Percentiles rank a stretch among this genome's conserved stretches.
phyloP scores from a whole-genome alignment of 2,888 invertebrate species.

The Eumacrocentrus americanus region DNA sequence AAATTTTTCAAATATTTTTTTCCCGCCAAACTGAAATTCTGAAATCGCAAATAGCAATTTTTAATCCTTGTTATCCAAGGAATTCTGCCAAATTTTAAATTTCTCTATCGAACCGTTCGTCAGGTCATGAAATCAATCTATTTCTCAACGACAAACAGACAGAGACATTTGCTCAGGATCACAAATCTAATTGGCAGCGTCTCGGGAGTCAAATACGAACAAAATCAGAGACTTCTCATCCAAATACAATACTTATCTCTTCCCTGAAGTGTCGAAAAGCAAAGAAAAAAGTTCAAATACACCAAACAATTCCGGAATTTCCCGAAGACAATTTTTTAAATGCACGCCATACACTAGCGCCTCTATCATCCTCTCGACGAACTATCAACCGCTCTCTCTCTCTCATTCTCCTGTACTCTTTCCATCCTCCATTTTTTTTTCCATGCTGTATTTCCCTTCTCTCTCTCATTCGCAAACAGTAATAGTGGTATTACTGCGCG shows the following conservation, averaged over 20 bases:
- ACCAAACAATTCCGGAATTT: too few species aligned
- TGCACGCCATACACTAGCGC: conserved; percentile 15
- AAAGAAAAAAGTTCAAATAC: too few species aligned
- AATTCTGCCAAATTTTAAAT: too few species aligned
- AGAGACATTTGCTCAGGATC: not conserved
- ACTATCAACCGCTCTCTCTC: conserved; percentile 16
- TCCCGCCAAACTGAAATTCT: not conserved
- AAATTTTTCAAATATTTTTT: not conserved
- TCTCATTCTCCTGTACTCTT: too few species aligned
- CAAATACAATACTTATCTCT: too few species aligned
- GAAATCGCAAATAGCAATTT: not conserved
- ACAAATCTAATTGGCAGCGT: not conserved
- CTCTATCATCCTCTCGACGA: too few species aligned
- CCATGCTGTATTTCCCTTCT: conserved; percentile 2
- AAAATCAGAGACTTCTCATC: too few species aligned
- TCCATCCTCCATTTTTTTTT: too few species aligned
- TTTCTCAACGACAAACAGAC: not conserved
- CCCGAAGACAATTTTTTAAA: conserved; percentile 11
- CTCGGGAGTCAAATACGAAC: too few species aligned
- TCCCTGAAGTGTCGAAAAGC: not conserved
- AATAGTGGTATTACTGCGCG: not conserved
- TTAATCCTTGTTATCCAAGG: too few species aligned
- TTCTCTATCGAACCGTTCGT: not conserved
- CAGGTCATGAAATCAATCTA: not conserved
- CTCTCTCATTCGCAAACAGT: not conserved